phyloP scores from a whole-genome alignment of 1,140 invertebrate species.

The Penaeus japonicus region DNA sequence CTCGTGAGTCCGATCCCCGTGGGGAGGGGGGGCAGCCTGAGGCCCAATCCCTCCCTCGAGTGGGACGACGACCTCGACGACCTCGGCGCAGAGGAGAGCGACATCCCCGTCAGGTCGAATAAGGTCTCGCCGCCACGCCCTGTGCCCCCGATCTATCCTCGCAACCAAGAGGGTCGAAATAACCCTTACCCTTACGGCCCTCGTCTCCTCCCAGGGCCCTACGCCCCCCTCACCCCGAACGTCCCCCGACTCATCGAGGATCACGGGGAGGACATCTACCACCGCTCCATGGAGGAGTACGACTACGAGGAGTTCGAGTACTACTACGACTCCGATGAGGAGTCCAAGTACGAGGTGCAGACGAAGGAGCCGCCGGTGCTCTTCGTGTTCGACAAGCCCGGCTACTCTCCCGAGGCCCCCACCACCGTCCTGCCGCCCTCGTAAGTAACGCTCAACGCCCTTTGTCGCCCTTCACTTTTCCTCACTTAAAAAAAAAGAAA shows the following conservation, averaged over 20 bases:
- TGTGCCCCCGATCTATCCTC: not conserved
- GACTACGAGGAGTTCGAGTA: not conserved
- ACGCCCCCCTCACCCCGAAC: constrained; percentile 1
- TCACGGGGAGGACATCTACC: constrained; percentile 3
- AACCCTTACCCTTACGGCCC: constrained; percentile 37
- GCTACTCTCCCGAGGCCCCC: constrained; percentile 31
- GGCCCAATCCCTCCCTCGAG: no score
- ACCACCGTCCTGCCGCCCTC: constrained; percentile 38
- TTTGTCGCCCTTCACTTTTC: no score
- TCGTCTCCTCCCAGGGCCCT: constrained; percentile 9
- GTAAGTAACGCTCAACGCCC: not conserved
- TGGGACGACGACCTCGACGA: no score
- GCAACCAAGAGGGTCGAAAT: not conserved
- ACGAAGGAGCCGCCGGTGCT: constrained; percentile 39
- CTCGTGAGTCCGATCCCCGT: constrained; percentile 25
- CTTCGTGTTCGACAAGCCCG: constrained; percentile 48
- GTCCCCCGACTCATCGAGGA: not conserved
- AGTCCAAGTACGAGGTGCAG: constrained; percentile 29
- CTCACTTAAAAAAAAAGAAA: no score
- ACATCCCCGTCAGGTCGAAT: not conserved
- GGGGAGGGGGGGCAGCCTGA: not conserved
- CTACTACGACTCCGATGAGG: constrained; percentile 4
- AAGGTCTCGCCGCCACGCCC: constrained; percentile 27
- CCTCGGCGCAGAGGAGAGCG: no score
- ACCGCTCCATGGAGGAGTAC: not conserved